A percentile compares a stretch with the other conserved stretches of the same genome.
These are phyloP conservation scores for Drosophila sproati DNA, from an alignment of 1,140 invertebrate genomes.

Conservation along the genomic window DNA sequence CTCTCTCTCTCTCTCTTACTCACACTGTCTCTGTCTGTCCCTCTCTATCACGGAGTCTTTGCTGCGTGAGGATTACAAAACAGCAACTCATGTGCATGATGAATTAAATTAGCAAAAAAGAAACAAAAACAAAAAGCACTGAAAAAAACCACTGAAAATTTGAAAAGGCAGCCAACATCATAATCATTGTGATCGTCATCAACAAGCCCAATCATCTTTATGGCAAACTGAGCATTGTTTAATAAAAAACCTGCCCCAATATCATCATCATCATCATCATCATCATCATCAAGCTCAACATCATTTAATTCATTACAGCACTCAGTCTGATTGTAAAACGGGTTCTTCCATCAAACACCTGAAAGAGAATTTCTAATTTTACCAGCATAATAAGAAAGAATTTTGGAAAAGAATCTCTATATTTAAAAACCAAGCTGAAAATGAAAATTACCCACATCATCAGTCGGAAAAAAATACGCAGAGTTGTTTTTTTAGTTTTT, in stretches of 20 bases:
- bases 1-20: not conserved
- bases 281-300: not conserved
- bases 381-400: too few relatives aligned
- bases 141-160: constrained; percentile 4
- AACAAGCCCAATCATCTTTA: too few relatives aligned
- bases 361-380: not conserved
- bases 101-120: constrained; percentile 76
- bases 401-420: not conserved
- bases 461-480: not conserved
- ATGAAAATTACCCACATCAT: not conserved
- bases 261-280: not conserved
- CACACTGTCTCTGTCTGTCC: not conserved
- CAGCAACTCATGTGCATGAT: constrained; percentile 81
- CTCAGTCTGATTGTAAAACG: too few relatives aligned
- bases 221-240: not conserved
- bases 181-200: constrained; percentile 17
- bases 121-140: constrained; percentile 15
- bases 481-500: constrained; percentile 53
- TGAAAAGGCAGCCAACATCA: constrained; percentile 25
- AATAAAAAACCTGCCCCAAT: constrained; percentile 6
- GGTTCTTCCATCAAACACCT: too few relatives aligned
- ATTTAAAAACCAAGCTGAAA: not conserved
- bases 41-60: not conserved
- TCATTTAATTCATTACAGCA: too few relatives aligned
- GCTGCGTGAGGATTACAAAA: constrained; percentile 73